phyloP scores from a whole-genome alignment of 2,797 vertebrate genomes.

The Limnodromus scolopaceus region DNA sequence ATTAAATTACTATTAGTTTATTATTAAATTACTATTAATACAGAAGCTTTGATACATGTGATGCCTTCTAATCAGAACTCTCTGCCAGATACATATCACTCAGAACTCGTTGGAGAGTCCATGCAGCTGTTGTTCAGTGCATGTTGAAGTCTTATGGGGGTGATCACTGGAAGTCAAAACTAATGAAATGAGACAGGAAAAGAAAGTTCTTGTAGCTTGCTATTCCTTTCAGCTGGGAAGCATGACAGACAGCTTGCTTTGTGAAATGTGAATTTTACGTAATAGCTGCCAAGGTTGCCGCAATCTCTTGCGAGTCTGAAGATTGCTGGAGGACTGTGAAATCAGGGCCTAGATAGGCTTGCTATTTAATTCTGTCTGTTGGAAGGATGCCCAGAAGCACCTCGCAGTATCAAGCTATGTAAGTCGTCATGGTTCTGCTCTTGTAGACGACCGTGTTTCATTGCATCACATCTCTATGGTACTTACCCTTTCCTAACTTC shows the following conservation, averaged over 20 bases:
- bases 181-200: neutral
- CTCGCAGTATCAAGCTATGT: neutral
- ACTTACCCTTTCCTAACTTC: conserved; percentile 31
- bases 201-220: neutral
- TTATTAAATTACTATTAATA: conserved; percentile 14
- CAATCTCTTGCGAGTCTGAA: neutral
- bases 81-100: neutral
- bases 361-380: conserved; percentile 18
- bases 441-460: neutral
- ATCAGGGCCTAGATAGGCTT: neutral
- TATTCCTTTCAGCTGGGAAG: neutral
- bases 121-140: rapidly evolving
- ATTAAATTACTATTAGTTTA: conserved; percentile 17
- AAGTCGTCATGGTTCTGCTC: neutral
- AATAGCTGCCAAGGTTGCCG: neutral
- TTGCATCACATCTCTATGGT: neutral
- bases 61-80: neutral
- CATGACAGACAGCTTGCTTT: neutral
- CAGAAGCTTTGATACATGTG: neutral
- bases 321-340: neutral
- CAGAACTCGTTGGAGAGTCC: neutral
- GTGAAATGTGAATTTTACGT: neutral
- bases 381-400: conserved; percentile 18
- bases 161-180: neutral
- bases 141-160: neutral